Evolutionary conservation across 2,113 vertebrate species (phyloP), one percentile per base, ranked within the genome.

Genomic region (Engraulis encrasicolus): DNA sequence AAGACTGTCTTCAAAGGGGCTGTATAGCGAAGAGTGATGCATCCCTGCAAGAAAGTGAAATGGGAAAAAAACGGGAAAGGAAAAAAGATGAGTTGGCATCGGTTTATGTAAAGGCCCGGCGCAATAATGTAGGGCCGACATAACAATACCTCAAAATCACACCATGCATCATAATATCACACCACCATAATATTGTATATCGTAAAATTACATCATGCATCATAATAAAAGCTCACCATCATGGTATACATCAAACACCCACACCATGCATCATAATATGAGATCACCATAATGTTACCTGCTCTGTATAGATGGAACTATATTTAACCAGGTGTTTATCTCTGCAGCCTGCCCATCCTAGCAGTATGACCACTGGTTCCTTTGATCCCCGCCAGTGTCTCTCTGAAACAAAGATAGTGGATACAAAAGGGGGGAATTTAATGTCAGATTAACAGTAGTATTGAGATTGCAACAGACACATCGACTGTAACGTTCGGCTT

Each of bases 341-440:
- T 37, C 91, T 94, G 90, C 97, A 98, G 49, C 98, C 98, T 45
- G 95, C 97, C 98, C 98, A 99, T n/a, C 98, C 98, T 1, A 99
- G 85, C 19, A 99, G 95, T 82, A 99, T 96, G 87, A 99, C 97
- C 84, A 99, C 96, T 0, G 97, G 98, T 89, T 95, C 27, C 82
- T 92, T 92, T 91, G 92, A 94, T 90, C 94, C 90, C 84, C 86
- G 81, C 92, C 93, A 94, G 87, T 94, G 92, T 87, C 87, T 94
- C 88, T 95, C 95, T 96, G 91, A 87, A 80, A 86, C 15, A 45
- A 27, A 4, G 84, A 19, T 19, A 61, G n/a, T n/a, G n/a, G n/a
- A n/a, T n/a, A n/a, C n/a, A n/a, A n/a, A n/a, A n/a, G n/a, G n/a
- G n/a, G n/a, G n/a, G n/a, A n/a, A n/a, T n/a, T n/a, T n/a, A n/a